Base-by-base conservation (phyloP, 2,113 vertebrate species). In the Tupaia tana region DNA sequence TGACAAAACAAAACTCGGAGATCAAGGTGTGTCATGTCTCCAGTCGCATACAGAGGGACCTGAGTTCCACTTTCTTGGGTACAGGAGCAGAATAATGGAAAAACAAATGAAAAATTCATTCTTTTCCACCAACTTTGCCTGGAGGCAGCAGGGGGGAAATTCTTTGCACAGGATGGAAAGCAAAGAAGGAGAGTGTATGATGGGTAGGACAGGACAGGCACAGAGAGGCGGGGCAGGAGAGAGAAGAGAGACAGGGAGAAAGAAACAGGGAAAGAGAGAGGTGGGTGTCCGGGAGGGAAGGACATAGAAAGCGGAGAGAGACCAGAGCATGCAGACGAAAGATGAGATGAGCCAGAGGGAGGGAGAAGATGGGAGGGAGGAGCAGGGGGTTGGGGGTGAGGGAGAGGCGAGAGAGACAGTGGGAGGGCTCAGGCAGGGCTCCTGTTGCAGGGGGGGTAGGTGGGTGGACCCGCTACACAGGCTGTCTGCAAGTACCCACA, bases 31-130 rank as follows among this genome's bases (percentile, higher is more conserved):
- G 71, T 82, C 67, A 4, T 12, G 22, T 61, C 79, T 85, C 69
- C 2, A 0, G 85, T 96, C 86, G 86, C 84, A 52, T 86, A 75
- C 89, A 91, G 93, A 96, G 89, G 70, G 66, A 25, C 67, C 63
- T 3, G 64, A 93, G 90, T 86, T 89, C 82, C 20, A 73, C 84
- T 93, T 67, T 95, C 82, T 89, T 74, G 0, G 1, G 81, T 74
- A 80, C 22, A 89, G 87, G 81, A 84, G 73, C 73, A 94, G 9
- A 73, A 77, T 89, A 24, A 74, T 86, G 90, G 89, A 56, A 97
- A 95, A 96, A 94, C 19, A 71, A 96, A 97, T 95, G 96, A 98
- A 97, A 95, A 92, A 85, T 97, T 91, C 43, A 95, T 96, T 96
- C 89, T 94, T 77, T 14, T 70, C 78, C 66, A 29, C 71, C 93